phyloP scores from a whole-genome alignment of 2,113 vertebrate genomes.

The Chaenogobius annularis region DNA sequence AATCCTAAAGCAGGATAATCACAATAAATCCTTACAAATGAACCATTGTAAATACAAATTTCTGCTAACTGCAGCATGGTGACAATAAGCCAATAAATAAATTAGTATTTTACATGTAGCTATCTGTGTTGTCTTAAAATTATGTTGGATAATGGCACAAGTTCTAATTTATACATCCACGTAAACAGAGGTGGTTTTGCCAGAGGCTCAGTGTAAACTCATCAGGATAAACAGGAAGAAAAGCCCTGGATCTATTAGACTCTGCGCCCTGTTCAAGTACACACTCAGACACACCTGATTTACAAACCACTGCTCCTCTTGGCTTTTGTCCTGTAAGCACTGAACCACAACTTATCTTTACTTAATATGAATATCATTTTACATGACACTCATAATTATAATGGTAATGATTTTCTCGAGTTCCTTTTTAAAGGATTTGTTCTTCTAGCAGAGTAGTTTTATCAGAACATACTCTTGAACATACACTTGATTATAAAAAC shows the following conservation, averaged over 20 bases:
- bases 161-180: constrained; percentile 29
- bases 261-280: constrained; percentile 16
- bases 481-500: too few species aligned
- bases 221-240: constrained; percentile 65
- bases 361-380: too few species aligned
- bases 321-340: not conserved
- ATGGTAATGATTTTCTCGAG: too few species aligned
- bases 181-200: constrained; percentile 30
- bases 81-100: too few species aligned
- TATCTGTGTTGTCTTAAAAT: constrained; percentile 4
- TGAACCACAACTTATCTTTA: not conserved
- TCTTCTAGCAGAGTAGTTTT: too few species aligned
- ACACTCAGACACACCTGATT: constrained; percentile 45
- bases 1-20: not conserved
- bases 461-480: too few species aligned
- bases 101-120: not conserved
- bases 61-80: too few species aligned
- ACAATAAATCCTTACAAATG: not conserved
- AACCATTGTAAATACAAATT: too few species aligned
- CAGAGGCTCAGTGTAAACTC: constrained; percentile 61
- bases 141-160: constrained; percentile 16
- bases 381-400: too few species aligned
- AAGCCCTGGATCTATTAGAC: constrained; percentile 51
- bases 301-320: constrained; percentile 18
- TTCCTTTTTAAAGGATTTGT: too few species aligned